Evolutionary conservation across 2,797 vertebrate species (phyloP).

Genomic region (Pempheris klunzingeri): DNA sequence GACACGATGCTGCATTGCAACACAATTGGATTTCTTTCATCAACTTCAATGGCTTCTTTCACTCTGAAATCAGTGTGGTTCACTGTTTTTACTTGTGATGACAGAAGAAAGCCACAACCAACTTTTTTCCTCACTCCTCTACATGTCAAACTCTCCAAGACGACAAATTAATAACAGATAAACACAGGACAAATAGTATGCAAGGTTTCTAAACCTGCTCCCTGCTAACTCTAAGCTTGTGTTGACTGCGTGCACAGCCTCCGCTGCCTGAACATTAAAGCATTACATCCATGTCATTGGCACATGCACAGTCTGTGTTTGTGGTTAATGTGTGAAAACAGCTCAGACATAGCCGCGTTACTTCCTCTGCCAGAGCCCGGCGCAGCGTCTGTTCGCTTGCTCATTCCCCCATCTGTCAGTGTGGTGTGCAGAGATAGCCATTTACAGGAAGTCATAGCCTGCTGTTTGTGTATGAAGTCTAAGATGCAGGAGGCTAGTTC

Average conservation of each 20-base stretch:
- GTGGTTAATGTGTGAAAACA: slow-evolving; percentile 43
- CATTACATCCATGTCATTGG: neutral
- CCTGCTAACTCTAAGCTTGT: no score
- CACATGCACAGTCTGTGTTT: slow-evolving; percentile 28
- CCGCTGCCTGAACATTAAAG: neutral
- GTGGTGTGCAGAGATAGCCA: slow-evolving; percentile 6
- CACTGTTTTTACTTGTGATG: neutral
- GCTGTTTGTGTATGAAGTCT: slow-evolving; percentile 23
- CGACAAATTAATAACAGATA: neutral
- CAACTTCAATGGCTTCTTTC: neutral
- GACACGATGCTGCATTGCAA: neutral
- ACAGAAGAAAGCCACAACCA: neutral
- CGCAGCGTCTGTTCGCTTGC: slow-evolving; percentile 3
- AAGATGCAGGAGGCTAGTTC: neutral
- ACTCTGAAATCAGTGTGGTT: neutral
- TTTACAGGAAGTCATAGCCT: slow-evolving; percentile 39
- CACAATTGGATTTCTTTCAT: fast-evolving
- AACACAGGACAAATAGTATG: neutral
- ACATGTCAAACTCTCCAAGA: neutral
- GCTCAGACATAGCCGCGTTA: slow-evolving; percentile 19
- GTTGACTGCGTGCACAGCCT: neutral
- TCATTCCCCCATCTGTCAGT: slow-evolving; percentile 59
- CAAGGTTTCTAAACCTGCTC: neutral
- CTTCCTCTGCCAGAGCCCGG: slow-evolving; percentile 46
- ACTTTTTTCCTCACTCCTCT: neutral